Conservation (phyloP, 2,113 vertebrate species). For the Vimba vimba region DNA sequence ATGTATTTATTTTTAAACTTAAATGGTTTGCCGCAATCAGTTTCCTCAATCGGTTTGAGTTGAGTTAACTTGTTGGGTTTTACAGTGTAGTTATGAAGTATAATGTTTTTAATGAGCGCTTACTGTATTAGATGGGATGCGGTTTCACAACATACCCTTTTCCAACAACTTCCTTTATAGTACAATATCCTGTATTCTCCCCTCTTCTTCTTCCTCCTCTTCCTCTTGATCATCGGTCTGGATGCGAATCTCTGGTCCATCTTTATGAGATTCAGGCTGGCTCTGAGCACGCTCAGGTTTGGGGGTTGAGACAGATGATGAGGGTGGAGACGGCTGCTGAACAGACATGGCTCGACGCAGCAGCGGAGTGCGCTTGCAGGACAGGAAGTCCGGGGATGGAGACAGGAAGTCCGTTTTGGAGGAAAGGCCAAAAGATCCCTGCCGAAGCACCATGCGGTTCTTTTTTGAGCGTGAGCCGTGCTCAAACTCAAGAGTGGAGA, state of each 20-base stretch:
- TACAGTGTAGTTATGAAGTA: neutral
- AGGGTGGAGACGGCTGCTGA: constrained; percentile 83
- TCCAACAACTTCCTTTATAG: neutral
- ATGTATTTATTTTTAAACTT: too few relatives aligned
- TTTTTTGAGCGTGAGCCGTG: constrained; percentile 85
- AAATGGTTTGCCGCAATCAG: too few relatives aligned
- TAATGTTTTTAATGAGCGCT: neutral
- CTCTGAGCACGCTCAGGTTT: constrained; percentile 90
- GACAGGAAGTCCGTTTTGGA: constrained; percentile 83
- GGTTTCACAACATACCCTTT: neutral
- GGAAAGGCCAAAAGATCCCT: constrained; percentile 86
- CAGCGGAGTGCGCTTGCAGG: constrained; percentile 81
- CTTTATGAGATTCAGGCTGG: constrained; percentile 86
- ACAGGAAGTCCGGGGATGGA: constrained; percentile 55
- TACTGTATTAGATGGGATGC: neutral
- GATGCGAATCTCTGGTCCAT: constrained; percentile 61
- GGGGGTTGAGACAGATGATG: constrained; percentile 68
- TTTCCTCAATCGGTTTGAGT: too few relatives aligned
- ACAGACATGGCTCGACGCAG: constrained; percentile 86
- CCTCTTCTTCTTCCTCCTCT: constrained; percentile 35
- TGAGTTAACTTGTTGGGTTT: too few relatives aligned
- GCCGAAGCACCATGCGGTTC: constrained; percentile 84
- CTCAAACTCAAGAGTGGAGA: constrained; percentile 81
- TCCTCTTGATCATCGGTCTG: constrained; percentile 47
- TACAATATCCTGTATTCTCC: constrained; percentile 35